Base-by-base conservation (phyloP, 2,888 invertebrate genomes). In the Taphrorychus bicolor region DNA sequence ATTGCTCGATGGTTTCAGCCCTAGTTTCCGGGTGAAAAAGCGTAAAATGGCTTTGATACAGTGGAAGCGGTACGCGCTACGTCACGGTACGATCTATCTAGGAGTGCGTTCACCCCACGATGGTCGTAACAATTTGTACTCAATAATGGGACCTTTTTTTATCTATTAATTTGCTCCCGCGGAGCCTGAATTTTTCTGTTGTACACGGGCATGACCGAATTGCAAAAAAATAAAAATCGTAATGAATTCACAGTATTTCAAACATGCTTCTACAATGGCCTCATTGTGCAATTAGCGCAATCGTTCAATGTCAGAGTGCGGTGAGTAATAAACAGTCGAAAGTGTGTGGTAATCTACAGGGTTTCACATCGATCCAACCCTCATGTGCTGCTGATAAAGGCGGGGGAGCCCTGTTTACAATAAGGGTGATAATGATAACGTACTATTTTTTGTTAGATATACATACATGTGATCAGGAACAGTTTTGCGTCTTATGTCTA, bases 101-200 rank as follows among this genome's bases (percentile, higher is more conserved):
- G 32, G 58, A 69, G 69, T 61, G 65, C 69, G 45, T 69, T 69
- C 65, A 69, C 65, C 69, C 66, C 65, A 32, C 52, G 59, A 58
- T 62, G 67, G 58, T 62, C 62, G 67, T 61, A 66, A 70, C 66
- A 64, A 70, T 65, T 72, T 67, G 67, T 67, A 62, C 67, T 67
- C 61, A 66, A 67, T 67, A 58, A 67, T 67, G 67, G 62, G 67
- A 61, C 61, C 67, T 61, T 67, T 67, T 67, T 67, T 61, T 66
- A n/a, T n/a, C n/a, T 66, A 61, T 61, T 66, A 66, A 57, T 66
- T 61, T 57, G 51, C 60, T 45, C 61, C 61, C 58, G 58, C 21
- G 2, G 22, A 32, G 21, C 32, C 17, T 45, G n/a, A n/a, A n/a
- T 45, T 16, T 45, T 45, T 45, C 16, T 14, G 14, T 45, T 45